Conservation (phyloP, 2,888 invertebrate genomes). For the Diploptera punctata region DNA sequence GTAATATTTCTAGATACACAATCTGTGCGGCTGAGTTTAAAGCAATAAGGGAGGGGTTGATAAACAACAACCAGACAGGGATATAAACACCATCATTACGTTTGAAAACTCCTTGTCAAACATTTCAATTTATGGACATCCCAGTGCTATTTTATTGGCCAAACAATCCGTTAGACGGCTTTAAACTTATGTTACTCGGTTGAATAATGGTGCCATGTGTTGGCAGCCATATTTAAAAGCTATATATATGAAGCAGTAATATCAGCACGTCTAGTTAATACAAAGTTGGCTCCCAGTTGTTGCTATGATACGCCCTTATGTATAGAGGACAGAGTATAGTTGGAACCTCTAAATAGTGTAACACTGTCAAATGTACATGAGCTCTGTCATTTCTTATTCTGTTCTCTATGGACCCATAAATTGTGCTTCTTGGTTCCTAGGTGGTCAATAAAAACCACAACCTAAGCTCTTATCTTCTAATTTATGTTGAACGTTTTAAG, state of each 20-base stretch:
- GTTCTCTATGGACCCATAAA: no score
- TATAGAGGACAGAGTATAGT: no score
- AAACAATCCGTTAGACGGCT: background rate
- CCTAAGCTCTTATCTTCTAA: no score
- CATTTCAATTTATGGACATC: slow-evolving; percentile 38
- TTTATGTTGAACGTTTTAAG: no score
- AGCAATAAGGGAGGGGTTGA: background rate
- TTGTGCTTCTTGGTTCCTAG: no score
- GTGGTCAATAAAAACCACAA: no score
- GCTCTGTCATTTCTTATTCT: no score
- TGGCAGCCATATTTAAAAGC: slow-evolving; percentile 21
- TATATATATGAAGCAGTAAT: background rate
- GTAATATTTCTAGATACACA: background rate
- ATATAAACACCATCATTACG: slow-evolving; percentile 32
- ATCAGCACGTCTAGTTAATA: no score
- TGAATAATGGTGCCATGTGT: slow-evolving; percentile 1
- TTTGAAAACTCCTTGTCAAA: slow-evolving; percentile 37
- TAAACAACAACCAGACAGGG: background rate
- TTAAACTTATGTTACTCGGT: background rate
- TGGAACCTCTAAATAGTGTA: no score
- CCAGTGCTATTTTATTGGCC: slow-evolving; percentile 28
- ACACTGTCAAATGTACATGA: no score
- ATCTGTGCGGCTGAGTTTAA: background rate
- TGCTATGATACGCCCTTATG: no score
- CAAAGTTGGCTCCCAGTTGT: no score